These are phyloP conservation scores for Irena cyanogastra DNA, from an alignment of 2,113 vertebrate genomes.

Conservation along the genomic window DNA sequence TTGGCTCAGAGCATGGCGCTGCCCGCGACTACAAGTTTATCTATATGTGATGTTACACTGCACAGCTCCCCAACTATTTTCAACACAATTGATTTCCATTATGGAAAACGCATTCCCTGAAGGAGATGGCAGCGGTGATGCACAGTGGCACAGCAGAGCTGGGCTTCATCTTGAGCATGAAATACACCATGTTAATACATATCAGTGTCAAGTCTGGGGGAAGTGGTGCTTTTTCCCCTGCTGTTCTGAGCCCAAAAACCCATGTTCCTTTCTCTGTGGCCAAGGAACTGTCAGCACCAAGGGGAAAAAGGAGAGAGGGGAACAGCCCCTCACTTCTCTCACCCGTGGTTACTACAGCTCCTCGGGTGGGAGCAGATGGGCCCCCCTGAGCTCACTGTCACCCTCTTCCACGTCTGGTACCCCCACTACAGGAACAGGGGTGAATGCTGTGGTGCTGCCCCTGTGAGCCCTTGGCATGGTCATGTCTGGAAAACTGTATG, in stretches of 20 bases:
- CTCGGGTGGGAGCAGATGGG: background rate
- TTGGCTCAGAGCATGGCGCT: accelerated
- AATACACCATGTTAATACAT: accelerated
- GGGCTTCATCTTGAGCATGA: accelerated
- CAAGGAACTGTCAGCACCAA: background rate
- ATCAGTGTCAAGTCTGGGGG: background rate
- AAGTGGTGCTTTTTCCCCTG: background rate
- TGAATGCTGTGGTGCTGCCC: accelerated
- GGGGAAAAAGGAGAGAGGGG: background rate
- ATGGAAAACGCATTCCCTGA: accelerated
- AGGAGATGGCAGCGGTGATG: accelerated
- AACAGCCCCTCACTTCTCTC: accelerated
- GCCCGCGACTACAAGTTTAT: accelerated
- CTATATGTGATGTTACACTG: background rate
- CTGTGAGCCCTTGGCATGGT: background rate
- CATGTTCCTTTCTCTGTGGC: background rate
- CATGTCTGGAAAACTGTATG: background rate
- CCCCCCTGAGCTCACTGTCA: accelerated
- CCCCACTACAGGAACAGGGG: background rate
- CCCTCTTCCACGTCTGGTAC: background rate
- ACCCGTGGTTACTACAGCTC: background rate
- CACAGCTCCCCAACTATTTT: accelerated
- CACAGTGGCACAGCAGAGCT: accelerated
- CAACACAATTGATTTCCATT: background rate
- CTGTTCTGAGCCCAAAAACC: accelerated